Percentiles rank a stretch among this genome's conserved stretches.
phyloP scores from a whole-genome alignment of 2,113 vertebrate species.

The Phrynosoma blainvillii region DNA sequence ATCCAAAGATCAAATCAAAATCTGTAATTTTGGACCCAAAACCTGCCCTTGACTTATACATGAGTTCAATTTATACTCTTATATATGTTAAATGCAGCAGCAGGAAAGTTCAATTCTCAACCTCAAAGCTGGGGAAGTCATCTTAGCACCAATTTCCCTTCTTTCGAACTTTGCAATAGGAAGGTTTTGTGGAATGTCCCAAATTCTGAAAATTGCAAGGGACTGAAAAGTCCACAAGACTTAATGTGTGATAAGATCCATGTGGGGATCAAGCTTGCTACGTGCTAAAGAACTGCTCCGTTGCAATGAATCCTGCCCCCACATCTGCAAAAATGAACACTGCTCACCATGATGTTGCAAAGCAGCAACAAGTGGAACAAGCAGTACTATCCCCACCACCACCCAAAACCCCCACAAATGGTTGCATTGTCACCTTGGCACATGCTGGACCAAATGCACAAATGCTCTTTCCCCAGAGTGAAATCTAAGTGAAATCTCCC shows the following conservation, averaged over 20 bases:
- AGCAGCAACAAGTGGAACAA: background rate
- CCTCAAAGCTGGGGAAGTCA: background rate
- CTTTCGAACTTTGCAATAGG: background rate
- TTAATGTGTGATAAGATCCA: background rate
- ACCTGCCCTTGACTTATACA: no score
- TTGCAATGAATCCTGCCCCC: no score
- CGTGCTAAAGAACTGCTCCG: background rate
- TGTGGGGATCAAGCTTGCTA: no score
- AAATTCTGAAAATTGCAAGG: background rate
- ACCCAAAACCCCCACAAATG: fast-evolving
- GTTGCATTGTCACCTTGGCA: no score
- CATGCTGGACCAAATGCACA: background rate
- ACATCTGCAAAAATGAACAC: no score
- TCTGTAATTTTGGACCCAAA: no score
- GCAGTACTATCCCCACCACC: no score
- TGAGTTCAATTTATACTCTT: no score
- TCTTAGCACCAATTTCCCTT: background rate
- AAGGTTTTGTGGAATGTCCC: background rate
- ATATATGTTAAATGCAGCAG: no score
- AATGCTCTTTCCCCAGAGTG: no score
- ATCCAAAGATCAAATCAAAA: no score
- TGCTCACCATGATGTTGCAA: background rate
- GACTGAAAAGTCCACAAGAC: background rate
- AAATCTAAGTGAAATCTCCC: background rate
- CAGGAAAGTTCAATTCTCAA: no score